Conservation (phyloP, 2,113 vertebrate genomes). For the Hystrix cristata region DNA sequence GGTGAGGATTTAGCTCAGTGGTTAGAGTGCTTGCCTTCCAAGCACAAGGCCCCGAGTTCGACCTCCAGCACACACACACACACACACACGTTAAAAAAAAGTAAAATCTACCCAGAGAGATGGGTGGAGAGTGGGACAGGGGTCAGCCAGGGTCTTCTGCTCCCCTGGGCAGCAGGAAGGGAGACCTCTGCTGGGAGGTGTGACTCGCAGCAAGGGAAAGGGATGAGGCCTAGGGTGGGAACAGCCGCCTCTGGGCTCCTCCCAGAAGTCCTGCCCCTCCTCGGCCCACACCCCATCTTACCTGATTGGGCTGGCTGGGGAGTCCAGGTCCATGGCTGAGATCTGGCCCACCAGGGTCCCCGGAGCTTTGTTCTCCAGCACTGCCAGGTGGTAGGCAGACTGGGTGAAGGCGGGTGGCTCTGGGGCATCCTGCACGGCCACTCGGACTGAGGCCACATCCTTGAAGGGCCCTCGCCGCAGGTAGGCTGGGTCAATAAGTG, state of each 20-base stretch:
- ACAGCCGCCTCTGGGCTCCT: neutral
- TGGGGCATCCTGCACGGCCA: slow-evolving; percentile 93
- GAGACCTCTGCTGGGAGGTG: neutral
- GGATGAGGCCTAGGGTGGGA: neutral
- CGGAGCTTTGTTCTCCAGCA: slow-evolving; percentile 93
- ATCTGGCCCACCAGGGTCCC: slow-evolving; percentile 90
- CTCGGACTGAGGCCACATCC: slow-evolving; percentile 91
- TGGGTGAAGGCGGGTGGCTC: slow-evolving; percentile 93
- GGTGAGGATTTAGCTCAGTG: too few species aligned
- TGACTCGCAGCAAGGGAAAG: neutral
- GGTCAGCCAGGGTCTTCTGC: neutral
- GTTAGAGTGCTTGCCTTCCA: too few species aligned
- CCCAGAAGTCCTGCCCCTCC: neutral
- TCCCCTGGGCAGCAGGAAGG: too few species aligned
- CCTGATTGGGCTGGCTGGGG: slow-evolving; percentile 93
- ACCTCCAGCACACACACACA: too few species aligned
- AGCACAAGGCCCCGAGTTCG: too few species aligned
- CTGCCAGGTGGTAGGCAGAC: slow-evolving; percentile 90
- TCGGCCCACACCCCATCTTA: slow-evolving; percentile 74
- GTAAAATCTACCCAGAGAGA: neutral
- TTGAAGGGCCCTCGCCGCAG: slow-evolving; percentile 93
- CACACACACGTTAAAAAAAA: too few species aligned
- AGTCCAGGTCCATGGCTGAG: slow-evolving; percentile 92
- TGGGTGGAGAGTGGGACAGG: neutral
- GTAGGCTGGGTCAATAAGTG: slow-evolving; percentile 93